Evolutionary conservation across 1,140 invertebrate species (phyloP).

Genomic region (Sinella curviseta): DNA sequence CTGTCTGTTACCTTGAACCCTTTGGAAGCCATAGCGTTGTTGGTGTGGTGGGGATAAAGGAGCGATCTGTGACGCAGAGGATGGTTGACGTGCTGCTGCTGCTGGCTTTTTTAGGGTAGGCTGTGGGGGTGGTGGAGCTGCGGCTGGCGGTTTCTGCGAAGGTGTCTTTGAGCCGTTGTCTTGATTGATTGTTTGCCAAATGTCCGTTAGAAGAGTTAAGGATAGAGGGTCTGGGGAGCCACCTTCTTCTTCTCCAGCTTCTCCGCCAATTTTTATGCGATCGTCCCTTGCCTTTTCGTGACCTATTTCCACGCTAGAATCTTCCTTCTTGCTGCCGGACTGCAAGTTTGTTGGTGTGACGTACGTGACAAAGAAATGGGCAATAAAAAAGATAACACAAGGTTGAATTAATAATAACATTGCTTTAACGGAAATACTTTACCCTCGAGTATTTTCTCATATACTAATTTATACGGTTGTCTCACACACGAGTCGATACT

Average conservation of each 20-base stretch:
- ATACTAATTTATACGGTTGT: no score
- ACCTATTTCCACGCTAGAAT: not conserved
- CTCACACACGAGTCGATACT: no score
- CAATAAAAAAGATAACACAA: no score
- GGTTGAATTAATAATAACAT: no score
- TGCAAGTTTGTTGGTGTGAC: no score
- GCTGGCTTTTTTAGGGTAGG: not conserved
- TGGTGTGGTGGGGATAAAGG: no score
- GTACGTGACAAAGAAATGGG: no score
- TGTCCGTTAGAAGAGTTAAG: constrained; percentile 36
- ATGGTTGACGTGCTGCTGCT: not conserved
- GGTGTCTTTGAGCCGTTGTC: constrained; percentile 26
- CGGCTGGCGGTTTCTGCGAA: constrained; percentile 9
- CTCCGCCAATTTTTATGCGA: not conserved
- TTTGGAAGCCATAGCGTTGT: no score
- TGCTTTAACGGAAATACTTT: no score
- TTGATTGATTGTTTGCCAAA: constrained; percentile 42
- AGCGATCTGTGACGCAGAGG: no score
- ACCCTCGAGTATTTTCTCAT: no score
- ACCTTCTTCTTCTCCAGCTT: not conserved
- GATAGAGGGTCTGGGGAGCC: constrained; percentile 28
- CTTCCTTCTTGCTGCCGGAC: not conserved
- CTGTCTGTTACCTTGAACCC: no score
- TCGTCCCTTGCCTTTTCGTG: not conserved
- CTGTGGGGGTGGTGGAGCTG: not conserved